A percentile compares a stretch with the other conserved stretches of the same genome.
Conservation (phyloP, 2,797 vertebrate species). For the Pachyuromys duprasi region DNA sequence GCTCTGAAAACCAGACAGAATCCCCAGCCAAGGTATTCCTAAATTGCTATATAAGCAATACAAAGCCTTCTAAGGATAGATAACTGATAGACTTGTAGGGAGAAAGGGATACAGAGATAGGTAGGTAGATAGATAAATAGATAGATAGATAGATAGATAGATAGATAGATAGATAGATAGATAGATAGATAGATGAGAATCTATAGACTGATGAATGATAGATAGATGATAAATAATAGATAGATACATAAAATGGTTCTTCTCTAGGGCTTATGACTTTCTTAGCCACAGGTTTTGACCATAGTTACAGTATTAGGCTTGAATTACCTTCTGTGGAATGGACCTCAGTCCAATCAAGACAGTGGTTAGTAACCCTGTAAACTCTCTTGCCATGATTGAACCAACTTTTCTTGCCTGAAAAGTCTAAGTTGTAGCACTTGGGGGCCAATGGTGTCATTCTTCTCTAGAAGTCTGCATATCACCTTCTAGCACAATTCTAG, state of each 20-base stretch:
- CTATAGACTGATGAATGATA: neutral
- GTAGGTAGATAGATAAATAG: neutral
- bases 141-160: too few species aligned
- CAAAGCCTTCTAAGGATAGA: neutral
- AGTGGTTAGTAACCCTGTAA: neutral
- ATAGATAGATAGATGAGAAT: neutral
- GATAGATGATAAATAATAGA: neutral
- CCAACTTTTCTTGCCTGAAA: neutral
- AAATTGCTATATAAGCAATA: neutral
- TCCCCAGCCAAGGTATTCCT: neutral
- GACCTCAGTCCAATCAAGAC: neutral
- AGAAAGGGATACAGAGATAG: too few species aligned
- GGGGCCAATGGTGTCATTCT: too few species aligned
- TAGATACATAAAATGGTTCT: neutral
- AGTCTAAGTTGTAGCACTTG: neutral
- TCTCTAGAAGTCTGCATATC: neutral
- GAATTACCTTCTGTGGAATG: neutral
- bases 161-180: too few species aligned
- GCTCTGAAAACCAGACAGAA: neutral
- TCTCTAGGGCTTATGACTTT: neutral
- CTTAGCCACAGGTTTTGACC: neutral
- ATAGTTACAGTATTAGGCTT: neutral
- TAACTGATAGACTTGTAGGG: neutral
- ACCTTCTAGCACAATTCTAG: neutral
- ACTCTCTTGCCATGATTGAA: neutral